Conservation (phyloP, 2,113 vertebrate species). For the Laticauda colubrina region DNA sequence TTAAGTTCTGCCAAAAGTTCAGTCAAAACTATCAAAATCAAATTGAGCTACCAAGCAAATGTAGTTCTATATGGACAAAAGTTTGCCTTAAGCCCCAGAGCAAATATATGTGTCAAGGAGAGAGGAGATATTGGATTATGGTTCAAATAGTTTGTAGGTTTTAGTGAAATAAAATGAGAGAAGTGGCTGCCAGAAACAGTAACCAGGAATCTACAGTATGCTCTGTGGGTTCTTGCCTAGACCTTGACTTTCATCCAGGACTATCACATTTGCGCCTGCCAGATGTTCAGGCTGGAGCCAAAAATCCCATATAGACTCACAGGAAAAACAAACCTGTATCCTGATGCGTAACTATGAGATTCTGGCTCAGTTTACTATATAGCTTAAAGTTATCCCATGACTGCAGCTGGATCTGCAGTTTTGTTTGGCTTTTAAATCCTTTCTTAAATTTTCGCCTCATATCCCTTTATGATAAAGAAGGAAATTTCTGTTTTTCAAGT, state of each 20-base stretch:
- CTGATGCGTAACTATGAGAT: conserved; percentile 23
- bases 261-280: conserved; percentile 41
- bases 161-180: conserved; percentile 45
- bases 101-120: background rate
- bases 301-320: conserved; percentile 34
- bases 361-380: conserved; percentile 28
- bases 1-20: background rate
- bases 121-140: conserved; percentile 31
- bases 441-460: conserved; percentile 32
- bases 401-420: conserved; percentile 12
- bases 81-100: conserved; percentile 18
- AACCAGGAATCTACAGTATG: conserved; percentile 49
- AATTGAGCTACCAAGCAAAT: background rate
- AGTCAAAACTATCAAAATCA: background rate
- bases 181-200: conserved; percentile 44
- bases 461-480: conserved; percentile 28
- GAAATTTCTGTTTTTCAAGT: conserved; percentile 13
- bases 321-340: conserved; percentile 50
- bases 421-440: conserved; percentile 23
- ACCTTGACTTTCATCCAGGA: conserved; percentile 53
- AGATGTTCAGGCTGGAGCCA: conserved; percentile 41
- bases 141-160: conserved; percentile 44
- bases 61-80: conserved; percentile 14
- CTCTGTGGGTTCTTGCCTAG: conserved; percentile 49
- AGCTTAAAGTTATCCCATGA: conserved; percentile 37